phyloP scores from a whole-genome alignment of 2,888 invertebrate genomes.

The Allolobophora icterica region DNA sequence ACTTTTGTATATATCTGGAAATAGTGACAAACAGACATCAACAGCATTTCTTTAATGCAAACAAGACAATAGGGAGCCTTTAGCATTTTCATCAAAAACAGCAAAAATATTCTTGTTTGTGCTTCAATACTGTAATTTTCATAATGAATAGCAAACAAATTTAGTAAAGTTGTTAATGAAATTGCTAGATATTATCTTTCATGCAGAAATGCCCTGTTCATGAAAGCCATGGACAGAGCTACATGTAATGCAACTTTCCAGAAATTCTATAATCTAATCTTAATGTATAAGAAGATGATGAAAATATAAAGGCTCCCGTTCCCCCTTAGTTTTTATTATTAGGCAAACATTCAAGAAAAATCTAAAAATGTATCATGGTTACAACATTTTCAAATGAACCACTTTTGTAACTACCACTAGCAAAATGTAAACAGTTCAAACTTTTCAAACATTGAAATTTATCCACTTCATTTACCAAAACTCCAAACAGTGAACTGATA shows the following conservation, averaged over 20 bases:
- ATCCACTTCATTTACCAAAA: no score
- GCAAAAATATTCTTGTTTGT: no score
- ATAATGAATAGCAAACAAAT: not conserved
- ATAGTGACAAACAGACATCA: not conserved
- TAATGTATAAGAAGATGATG: not conserved
- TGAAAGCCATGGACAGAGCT: not conserved
- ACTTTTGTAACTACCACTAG: not conserved
- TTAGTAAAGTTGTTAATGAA: not conserved
- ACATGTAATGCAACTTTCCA: not conserved
- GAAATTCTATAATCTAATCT: not conserved
- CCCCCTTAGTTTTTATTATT: not conserved
- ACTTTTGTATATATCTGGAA: conserved; percentile 1
- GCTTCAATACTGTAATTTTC: no score
- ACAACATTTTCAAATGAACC: not conserved
- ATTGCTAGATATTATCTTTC: not conserved
- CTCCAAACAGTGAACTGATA: not conserved
- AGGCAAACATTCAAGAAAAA: not conserved
- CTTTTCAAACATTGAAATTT: not conserved
- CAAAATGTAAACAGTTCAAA: not conserved
- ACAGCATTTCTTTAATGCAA: not conserved
- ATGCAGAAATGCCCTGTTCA: not conserved
- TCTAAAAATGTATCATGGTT: conserved; percentile 1
- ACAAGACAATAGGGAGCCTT: not conserved
- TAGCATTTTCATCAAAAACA: not conserved
- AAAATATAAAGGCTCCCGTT: not conserved